Conservation (phyloP, 1,140 invertebrate species). For the Heliconius nattereri region DNA sequence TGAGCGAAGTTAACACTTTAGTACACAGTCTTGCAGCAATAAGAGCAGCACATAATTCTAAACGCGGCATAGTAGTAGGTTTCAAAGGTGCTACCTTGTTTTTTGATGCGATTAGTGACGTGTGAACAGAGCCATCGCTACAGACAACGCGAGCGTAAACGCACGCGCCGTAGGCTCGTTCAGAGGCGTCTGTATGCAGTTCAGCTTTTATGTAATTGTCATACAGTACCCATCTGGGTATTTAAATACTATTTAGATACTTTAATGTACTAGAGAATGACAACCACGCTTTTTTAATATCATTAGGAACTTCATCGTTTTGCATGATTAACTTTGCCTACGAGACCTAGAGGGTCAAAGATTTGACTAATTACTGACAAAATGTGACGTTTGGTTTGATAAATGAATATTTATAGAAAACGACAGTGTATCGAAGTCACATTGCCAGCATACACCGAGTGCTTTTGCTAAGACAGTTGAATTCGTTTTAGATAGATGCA, state of each 20-base stretch:
- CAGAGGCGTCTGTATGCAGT: slow-evolving; percentile 46
- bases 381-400: slow-evolving; percentile 44
- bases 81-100: too few relatives aligned
- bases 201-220: too few relatives aligned
- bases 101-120: too few relatives aligned
- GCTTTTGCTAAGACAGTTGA: slow-evolving; percentile 32
- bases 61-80: too few relatives aligned
- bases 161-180: slow-evolving; percentile 51
- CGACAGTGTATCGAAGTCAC: slow-evolving; percentile 39
- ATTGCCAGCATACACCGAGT: slow-evolving; percentile 48
- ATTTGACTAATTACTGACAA: slow-evolving; percentile 43
- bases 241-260: slow-evolving; percentile 35
- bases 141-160: slow-evolving; percentile 49
- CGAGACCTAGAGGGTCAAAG: too few relatives aligned
- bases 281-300: slow-evolving; percentile 36
- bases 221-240: slow-evolving; percentile 8
- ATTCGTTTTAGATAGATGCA: too few relatives aligned
- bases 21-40: neutral
- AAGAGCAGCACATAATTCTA: too few relatives aligned
- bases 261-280: slow-evolving; percentile 33
- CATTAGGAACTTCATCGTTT: neutral
- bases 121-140: neutral
- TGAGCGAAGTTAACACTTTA: slow-evolving; percentile 1
- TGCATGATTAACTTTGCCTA: slow-evolving; percentile 55
- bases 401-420: slow-evolving; percentile 34